Evolutionary conservation across 2,888 invertebrate genomes (phyloP).

Genomic region (Synanthedon andrenaeformis): DNA sequence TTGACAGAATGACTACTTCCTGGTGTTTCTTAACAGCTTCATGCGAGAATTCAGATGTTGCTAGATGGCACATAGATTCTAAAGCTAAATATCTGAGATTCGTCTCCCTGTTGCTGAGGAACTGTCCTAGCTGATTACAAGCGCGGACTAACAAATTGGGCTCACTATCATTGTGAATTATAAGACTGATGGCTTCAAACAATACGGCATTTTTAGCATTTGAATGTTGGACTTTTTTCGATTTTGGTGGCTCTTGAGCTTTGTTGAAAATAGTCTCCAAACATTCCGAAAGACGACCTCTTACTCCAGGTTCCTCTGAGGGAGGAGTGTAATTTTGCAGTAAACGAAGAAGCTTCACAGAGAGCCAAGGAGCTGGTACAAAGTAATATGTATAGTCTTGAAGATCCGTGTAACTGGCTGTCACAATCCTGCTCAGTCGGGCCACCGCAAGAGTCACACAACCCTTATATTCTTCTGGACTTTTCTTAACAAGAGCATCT

Average conservation of each 20-base stretch:
- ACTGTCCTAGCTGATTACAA: constrained; percentile 98
- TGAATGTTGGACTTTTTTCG: constrained; percentile 99
- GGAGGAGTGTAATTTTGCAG: constrained; percentile 99
- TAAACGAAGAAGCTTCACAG: constrained; percentile 94
- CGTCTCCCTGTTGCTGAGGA: constrained; percentile 96
- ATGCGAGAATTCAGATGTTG: constrained; percentile 99
- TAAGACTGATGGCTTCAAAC: constrained; percentile 99
- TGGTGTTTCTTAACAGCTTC: constrained; percentile 99
- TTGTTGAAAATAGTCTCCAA: constrained; percentile 98
- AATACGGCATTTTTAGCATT: constrained; percentile 99
- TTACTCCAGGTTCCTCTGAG: constrained; percentile 93
- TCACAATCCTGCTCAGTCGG: constrained; percentile 96
- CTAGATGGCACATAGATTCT: constrained; percentile 99
- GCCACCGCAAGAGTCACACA: constrained; percentile 98
- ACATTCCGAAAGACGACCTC: constrained; percentile 96
- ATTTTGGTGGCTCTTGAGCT: constrained; percentile 99
- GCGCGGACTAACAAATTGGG: constrained; percentile 96
- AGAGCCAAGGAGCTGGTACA: constrained; percentile 99
- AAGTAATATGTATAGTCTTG: constrained; percentile 99
- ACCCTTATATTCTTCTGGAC: constrained; percentile 99
- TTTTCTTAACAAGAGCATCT: constrained; percentile 97
- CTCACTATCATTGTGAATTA: constrained; percentile 99
- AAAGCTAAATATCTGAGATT: constrained; percentile 97
- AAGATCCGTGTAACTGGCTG: constrained; percentile 97
- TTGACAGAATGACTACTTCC: constrained; percentile 97